phyloP scores from a whole-genome alignment of 2,797 vertebrate species.

The Acestrorhynchus altus region DNA sequence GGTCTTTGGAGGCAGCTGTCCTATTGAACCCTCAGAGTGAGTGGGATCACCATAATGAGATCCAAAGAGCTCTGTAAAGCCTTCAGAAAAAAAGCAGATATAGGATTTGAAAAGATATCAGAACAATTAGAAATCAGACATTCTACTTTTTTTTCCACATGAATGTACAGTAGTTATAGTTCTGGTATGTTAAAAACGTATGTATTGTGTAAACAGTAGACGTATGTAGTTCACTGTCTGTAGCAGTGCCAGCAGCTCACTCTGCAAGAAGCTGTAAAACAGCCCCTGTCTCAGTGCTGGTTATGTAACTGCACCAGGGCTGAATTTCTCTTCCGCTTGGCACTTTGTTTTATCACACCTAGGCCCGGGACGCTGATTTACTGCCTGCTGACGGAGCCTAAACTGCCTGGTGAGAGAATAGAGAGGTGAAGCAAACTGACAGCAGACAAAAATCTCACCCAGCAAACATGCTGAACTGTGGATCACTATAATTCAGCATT shows the following conservation, averaged over 20 bases:
- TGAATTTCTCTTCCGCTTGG: background rate
- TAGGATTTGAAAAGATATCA: too few relatives aligned
- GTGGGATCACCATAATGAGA: too few relatives aligned
- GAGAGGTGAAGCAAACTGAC: background rate
- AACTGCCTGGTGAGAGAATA: background rate
- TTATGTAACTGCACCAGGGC: background rate
- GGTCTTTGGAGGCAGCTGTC: too few relatives aligned
- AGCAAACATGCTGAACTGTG: background rate
- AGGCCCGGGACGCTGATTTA: background rate
- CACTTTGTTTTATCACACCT: background rate
- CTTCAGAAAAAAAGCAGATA: too few relatives aligned
- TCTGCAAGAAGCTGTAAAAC: conserved; percentile 1
- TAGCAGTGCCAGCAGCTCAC: background rate
- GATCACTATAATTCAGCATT: background rate
- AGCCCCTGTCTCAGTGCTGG: background rate
- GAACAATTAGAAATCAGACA: too few relatives aligned
- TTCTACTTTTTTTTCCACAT: too few relatives aligned
- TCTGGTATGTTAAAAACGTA: too few relatives aligned
- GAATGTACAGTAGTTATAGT: too few relatives aligned
- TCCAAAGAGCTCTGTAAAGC: too few relatives aligned
- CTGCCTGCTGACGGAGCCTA: conserved; percentile 8
- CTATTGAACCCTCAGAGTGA: too few relatives aligned
- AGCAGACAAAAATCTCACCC: background rate
- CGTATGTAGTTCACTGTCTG: too few relatives aligned
- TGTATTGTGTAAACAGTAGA: too few relatives aligned